A percentile compares a stretch with the other conserved stretches of the same genome.
phyloP scores from a whole-genome alignment of 64 coral and sea anemone species.

The Orbicella faveolata region DNA sequence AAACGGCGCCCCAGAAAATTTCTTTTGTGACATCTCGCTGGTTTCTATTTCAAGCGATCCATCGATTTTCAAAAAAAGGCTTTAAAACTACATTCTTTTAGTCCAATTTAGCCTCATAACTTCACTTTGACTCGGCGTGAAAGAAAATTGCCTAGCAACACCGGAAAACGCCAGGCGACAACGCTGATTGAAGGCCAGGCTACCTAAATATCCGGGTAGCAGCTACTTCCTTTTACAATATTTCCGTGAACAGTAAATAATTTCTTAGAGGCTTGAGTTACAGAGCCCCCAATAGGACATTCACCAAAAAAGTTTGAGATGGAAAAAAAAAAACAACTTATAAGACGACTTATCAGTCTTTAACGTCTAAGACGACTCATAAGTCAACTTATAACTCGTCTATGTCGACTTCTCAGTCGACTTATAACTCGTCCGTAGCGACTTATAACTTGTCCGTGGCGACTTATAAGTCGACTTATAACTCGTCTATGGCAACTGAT shows the following conservation, averaged over 20 bases:
- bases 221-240: not conserved
- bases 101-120: not conserved
- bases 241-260: not conserved
- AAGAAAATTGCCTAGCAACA: constrained; percentile 40
- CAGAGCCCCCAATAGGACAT: no score
- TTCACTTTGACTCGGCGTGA: not conserved
- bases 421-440: no score
- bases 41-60: not conserved
- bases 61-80: not conserved
- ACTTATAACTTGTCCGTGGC: no score
- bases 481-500: no score
- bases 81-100: not conserved
- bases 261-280: no score
- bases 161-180: not conserved
- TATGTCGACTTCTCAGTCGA: no score
- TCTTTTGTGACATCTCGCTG: constrained; percentile 85
- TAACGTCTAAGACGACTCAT: no score
- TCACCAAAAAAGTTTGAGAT: no score
- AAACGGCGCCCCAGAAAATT: constrained; percentile 87
- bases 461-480: no score
- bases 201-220: not conserved
- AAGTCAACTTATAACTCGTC: no score
- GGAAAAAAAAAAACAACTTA: no score
- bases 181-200: not conserved
- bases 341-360: no score